Evolutionary conservation across 2,888 invertebrate species (phyloP).

Genomic region (Pristionchus arcanus): DNA sequence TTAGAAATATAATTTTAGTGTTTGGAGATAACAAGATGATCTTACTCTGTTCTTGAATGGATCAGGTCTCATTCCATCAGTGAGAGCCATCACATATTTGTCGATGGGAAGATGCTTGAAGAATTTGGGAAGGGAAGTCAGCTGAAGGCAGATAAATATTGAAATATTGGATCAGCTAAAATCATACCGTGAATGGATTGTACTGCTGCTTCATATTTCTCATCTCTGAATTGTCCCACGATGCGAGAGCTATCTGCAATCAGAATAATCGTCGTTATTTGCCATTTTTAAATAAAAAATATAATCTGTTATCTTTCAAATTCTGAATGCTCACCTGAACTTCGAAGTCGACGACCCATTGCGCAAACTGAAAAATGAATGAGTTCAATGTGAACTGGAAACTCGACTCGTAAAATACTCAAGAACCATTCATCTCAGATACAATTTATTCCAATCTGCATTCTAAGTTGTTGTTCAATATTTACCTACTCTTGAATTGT

Average conservation of each 20-base stretch:
- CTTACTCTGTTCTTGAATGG: constrained; percentile 28
- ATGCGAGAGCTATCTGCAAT: constrained; percentile 65
- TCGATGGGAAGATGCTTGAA: constrained; percentile 32
- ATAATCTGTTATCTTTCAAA: not conserved
- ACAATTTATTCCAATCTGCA: not conserved
- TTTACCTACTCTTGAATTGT: no score
- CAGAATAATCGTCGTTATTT: not conserved
- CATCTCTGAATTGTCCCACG: constrained; percentile 64
- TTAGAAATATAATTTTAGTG: not conserved
- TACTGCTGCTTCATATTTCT: constrained; percentile 74
- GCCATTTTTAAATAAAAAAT: no score
- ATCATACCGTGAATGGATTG: constrained; percentile 66
- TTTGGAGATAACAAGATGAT: not conserved
- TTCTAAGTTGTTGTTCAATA: no score
- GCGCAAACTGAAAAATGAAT: constrained; percentile 49
- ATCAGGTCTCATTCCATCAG: constrained; percentile 43
- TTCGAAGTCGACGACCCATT: constrained; percentile 60
- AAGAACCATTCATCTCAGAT: not conserved
- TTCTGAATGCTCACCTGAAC: constrained; percentile 51
- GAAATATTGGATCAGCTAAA: not conserved
- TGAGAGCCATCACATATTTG: constrained; percentile 5
- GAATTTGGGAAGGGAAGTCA: not conserved
- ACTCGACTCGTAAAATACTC: not conserved
- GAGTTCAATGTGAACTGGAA: not conserved
- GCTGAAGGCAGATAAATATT: not conserved